Evolutionary conservation across 2,888 invertebrate genomes (phyloP).

Genomic region (Aphodius granarius): DNA sequence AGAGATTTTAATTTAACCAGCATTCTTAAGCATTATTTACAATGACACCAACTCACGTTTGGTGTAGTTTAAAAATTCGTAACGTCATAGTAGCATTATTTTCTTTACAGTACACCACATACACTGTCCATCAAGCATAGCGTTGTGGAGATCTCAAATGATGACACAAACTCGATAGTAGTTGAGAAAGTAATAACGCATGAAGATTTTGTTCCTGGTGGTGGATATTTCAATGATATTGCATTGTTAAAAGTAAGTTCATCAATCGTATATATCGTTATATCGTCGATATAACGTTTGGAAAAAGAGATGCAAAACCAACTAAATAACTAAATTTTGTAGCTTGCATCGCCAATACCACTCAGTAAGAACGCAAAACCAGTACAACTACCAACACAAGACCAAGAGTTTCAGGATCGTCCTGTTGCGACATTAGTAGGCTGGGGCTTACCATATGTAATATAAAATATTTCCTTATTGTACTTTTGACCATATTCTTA

Average conservation of each 20-base stretch:
- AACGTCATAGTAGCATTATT: too few species aligned
- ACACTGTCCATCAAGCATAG: conserved; percentile 24
- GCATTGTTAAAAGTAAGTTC: conserved; percentile 26
- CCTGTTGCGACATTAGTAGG: conserved; percentile 22
- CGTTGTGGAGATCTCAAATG: conserved; percentile 7
- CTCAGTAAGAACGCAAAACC: conserved; percentile 14
- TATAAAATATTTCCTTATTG: background rate
- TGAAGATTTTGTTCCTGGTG: conserved; percentile 15
- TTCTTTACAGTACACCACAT: background rate
- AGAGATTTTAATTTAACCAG: background rate
- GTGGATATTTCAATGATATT: conserved; percentile 27
- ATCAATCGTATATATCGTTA: background rate
- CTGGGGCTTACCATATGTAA: conserved; percentile 29
- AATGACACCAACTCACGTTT: background rate
- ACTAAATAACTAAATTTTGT: background rate
- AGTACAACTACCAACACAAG: conserved; percentile 16
- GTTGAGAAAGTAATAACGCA: conserved; percentile 24
- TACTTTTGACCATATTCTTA: conserved; percentile 10
- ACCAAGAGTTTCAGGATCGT: conserved; percentile 12
- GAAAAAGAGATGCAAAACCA: too few species aligned
- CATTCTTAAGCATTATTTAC: too few species aligned
- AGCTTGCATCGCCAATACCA: conserved; percentile 25
- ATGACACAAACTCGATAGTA: conserved; percentile 18
- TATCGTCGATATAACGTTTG: background rate
- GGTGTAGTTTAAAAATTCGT: background rate